Percentiles rank a stretch among this genome's conserved stretches.
Conservation (phyloP, 1,140 invertebrate species). For the Radopholus similis region DNA sequence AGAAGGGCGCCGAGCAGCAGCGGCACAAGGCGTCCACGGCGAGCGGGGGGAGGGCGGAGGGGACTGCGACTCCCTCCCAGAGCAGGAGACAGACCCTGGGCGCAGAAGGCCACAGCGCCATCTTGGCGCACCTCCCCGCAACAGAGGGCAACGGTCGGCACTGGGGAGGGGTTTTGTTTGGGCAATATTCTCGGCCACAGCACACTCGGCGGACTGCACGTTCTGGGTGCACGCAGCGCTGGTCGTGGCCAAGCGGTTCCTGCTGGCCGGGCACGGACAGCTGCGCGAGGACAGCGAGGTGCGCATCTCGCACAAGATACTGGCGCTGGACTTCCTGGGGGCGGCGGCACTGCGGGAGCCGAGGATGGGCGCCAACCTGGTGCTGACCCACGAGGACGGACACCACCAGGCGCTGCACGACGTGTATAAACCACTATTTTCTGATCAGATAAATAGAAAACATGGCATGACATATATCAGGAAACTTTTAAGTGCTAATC, state of each 20-base stretch:
- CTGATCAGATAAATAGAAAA: too few relatives aligned
- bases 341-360: neutral
- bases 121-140: too few relatives aligned
- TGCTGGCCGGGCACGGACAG: neutral
- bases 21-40: neutral
- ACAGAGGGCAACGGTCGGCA: neutral
- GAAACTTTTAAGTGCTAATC: too few relatives aligned
- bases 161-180: neutral
- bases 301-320: constrained; percentile 12
- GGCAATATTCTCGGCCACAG: neutral
- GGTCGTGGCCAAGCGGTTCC: neutral
- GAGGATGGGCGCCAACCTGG: too few relatives aligned
- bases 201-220: neutral
- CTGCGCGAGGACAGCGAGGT: constrained; percentile 11
- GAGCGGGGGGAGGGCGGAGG: too few relatives aligned
- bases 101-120: too few relatives aligned
- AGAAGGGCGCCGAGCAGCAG: neutral
- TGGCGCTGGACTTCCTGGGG: constrained; percentile 13
- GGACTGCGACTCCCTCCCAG: too few relatives aligned
- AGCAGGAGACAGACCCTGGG: too few relatives aligned
- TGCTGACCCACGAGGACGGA: too few relatives aligned
- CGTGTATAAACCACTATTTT: too few relatives aligned
- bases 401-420: too few relatives aligned
- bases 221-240: constrained; percentile 13
- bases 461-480: too few relatives aligned